phyloP scores from a whole-genome alignment of 2,797 vertebrate species.

The Iguana delicatissima region DNA sequence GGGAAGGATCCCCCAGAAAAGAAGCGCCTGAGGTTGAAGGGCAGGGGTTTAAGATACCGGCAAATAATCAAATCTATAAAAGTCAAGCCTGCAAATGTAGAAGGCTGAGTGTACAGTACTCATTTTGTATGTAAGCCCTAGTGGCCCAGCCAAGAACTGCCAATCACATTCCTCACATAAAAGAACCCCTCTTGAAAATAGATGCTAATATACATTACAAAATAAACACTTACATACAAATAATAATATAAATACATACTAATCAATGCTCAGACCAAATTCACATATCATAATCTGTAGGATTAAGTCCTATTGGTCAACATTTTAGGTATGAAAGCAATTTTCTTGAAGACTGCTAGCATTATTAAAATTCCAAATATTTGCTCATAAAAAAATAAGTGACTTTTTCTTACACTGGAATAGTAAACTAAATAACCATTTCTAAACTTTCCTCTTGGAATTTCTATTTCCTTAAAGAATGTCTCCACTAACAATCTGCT shows the following conservation, averaged over 20 bases:
- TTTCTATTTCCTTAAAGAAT: neutral
- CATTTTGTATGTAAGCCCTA: neutral
- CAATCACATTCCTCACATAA: neutral
- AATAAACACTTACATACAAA: too few relatives aligned
- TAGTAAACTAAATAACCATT: neutral
- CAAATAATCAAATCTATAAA: too few relatives aligned
- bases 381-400: neutral
- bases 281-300: neutral
- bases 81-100: too few relatives aligned
- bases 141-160: neutral
- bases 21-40: too few relatives aligned
- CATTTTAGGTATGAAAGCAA: neutral
- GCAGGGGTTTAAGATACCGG: too few relatives aligned
- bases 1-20: too few relatives aligned
- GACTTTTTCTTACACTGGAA: neutral
- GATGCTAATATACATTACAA: too few relatives aligned
- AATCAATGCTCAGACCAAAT: neutral
- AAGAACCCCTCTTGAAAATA: neutral
- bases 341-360: neutral
- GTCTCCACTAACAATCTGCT: neutral
- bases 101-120: too few relatives aligned
- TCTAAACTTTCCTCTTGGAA: neutral
- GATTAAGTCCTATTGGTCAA: neutral
- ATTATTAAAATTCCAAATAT: constrained; percentile 20
- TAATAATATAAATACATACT: neutral